Conservation (phyloP, 2,888 invertebrate species). For the Ophonus ardosiacus region DNA sequence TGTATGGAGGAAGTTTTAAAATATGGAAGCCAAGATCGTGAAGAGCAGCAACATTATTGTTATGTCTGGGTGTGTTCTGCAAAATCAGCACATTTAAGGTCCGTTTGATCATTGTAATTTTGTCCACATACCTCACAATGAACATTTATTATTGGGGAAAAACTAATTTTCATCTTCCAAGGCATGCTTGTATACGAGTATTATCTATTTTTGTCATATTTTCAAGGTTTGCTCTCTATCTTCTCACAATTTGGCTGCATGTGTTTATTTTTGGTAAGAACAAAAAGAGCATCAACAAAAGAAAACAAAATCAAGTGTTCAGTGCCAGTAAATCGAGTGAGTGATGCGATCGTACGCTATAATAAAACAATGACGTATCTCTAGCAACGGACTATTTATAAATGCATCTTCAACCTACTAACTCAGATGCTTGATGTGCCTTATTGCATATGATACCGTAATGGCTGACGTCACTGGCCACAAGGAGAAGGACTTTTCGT, state of each 20-base stretch:
- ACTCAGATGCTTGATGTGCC: conserved; percentile 14
- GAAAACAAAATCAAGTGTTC: conserved; percentile 23
- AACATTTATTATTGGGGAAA: too few species aligned
- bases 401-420: conserved; percentile 44
- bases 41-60: too few species aligned
- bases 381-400: conserved; percentile 47
- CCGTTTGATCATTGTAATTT: too few species aligned
- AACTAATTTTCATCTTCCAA: not conserved
- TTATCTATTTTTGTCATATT: not conserved
- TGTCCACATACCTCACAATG: too few species aligned
- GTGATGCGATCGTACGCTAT: conserved; percentile 45
- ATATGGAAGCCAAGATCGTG: too few species aligned
- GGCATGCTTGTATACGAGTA: not conserved
- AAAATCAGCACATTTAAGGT: too few species aligned
- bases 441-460: conserved; percentile 22
- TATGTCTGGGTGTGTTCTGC: too few species aligned
- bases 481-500: not conserved
- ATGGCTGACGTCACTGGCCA: conserved; percentile 8
- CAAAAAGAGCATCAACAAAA: conserved; percentile 45
- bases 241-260: conserved; percentile 4
- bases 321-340: conserved; percentile 26
- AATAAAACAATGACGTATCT: conserved; percentile 59
- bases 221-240: conserved; percentile 12
- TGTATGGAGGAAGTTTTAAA: too few species aligned
- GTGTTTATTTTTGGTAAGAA: conserved; percentile 22